Evolutionary conservation across 1,140 invertebrate species (phyloP).

Genomic region (Drosophila serrata): DNA sequence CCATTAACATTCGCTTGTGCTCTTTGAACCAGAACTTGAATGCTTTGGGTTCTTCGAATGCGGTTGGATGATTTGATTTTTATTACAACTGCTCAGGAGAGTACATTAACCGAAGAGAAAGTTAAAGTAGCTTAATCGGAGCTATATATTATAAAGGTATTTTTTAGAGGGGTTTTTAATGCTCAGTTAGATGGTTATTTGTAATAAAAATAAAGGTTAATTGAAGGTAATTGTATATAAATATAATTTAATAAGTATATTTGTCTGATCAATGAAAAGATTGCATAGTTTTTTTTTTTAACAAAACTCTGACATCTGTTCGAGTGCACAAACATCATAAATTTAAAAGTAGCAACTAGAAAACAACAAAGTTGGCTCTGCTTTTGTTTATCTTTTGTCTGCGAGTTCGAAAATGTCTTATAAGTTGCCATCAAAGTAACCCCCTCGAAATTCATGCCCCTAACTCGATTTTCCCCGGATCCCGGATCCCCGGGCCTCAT

Average conservation of each 20-base stretch:
- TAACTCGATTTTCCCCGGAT: conserved; percentile 19
- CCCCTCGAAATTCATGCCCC: conserved; percentile 14
- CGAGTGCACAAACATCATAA: conserved; percentile 30
- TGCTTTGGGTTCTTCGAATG: conserved; percentile 33
- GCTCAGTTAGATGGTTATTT: neutral
- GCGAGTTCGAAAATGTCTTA: conserved; percentile 53
- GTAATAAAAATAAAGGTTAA: neutral
- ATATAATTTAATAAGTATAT: neutral
- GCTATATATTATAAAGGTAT: neutral
- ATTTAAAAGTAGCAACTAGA: conserved; percentile 45
- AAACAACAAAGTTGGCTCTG: conserved; percentile 19
- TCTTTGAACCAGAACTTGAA: conserved; percentile 36
- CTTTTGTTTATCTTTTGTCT: conserved; percentile 57
- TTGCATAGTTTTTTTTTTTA: neutral
- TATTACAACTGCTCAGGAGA: conserved; percentile 19
- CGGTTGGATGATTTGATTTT: conserved; percentile 48
- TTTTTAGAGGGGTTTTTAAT: neutral
- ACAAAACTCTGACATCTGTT: neutral
- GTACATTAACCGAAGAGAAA: conserved; percentile 7
- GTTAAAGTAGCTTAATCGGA: neutral
- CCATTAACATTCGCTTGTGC: conserved; percentile 40
- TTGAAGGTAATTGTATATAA: neutral
- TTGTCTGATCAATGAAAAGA: neutral
- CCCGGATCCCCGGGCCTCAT: conserved; percentile 25
- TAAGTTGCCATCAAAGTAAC: conserved; percentile 45